Evolutionary conservation across 1,140 invertebrate species (phyloP).

Genomic region (Orchesella cincta): DNA sequence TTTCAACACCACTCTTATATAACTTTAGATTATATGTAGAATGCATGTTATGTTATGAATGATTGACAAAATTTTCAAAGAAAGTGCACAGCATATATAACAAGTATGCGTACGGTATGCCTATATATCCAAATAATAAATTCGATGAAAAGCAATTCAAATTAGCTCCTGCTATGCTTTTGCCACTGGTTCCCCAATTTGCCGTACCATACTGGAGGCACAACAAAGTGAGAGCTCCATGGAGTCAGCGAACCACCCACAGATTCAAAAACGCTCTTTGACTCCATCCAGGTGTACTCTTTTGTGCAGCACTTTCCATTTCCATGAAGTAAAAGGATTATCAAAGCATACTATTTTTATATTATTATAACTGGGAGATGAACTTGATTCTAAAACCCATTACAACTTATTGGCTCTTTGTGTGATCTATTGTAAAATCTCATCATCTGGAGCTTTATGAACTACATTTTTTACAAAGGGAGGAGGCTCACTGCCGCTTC

Average conservation of each 20-base stretch:
- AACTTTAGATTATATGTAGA: no score
- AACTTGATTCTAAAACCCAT: no score
- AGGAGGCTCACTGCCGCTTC: no score
- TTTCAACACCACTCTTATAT: neutral
- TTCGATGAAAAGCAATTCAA: constrained; percentile 22
- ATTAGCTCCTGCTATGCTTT: constrained; percentile 24
- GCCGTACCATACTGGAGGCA: neutral
- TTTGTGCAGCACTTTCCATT: neutral
- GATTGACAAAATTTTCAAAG: no score
- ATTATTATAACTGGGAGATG: no score
- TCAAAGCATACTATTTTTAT: no score
- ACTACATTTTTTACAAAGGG: neutral
- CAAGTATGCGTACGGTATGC: no score
- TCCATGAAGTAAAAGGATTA: constrained; percentile 4
- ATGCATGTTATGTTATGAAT: no score
- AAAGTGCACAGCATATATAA: no score
- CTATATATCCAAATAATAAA: no score
- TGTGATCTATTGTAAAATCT: neutral
- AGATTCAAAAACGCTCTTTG: constrained; percentile 2
- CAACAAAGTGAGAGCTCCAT: neutral
- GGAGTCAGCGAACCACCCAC: constrained; percentile 13
- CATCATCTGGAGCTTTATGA: neutral
- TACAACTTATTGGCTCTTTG: neutral
- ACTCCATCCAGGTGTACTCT: neutral
- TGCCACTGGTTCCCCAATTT: neutral